phyloP scores from a whole-genome alignment of 2,888 invertebrate species.

The Harpalus rufipes region DNA sequence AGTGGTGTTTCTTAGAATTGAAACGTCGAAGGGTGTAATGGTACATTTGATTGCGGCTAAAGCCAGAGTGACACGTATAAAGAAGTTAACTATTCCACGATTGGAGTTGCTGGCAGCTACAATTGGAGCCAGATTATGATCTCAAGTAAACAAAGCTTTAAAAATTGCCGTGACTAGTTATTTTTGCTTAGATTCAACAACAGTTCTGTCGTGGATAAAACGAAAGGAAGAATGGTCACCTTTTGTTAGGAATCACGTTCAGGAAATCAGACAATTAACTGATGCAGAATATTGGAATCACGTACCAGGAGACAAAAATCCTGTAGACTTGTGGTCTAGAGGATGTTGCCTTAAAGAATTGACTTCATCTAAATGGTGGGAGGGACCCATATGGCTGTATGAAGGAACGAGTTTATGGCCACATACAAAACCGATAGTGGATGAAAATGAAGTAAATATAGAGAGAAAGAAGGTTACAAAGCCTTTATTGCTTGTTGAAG shows the following conservation, averaged over 20 bases:
- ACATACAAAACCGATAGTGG: no score
- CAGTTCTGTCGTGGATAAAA: no score
- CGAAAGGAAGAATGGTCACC: no score
- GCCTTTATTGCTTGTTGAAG: no score
- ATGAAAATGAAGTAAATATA: no score
- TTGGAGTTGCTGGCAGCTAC: constrained; percentile 66
- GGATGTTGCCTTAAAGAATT: background rate
- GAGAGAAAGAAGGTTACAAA: no score
- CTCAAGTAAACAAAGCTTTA: no score
- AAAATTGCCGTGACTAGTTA: no score
- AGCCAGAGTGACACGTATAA: constrained; percentile 71
- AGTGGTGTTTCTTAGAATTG: constrained; percentile 69
- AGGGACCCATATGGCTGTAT: background rate
- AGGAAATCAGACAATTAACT: constrained; percentile 26
- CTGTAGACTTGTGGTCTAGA: background rate
- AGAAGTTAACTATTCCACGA: constrained; percentile 69
- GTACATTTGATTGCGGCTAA: constrained; percentile 71
- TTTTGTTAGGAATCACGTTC: background rate
- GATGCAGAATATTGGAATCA: constrained; percentile 67
- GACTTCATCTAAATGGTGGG: background rate
- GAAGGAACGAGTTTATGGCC: no score
- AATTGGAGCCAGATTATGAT: no score
- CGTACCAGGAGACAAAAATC: background rate
- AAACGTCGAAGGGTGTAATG: constrained; percentile 68
- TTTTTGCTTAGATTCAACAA: no score